phyloP scores from a whole-genome alignment of 2,888 invertebrate species.

The Lochmaea crataegi region DNA sequence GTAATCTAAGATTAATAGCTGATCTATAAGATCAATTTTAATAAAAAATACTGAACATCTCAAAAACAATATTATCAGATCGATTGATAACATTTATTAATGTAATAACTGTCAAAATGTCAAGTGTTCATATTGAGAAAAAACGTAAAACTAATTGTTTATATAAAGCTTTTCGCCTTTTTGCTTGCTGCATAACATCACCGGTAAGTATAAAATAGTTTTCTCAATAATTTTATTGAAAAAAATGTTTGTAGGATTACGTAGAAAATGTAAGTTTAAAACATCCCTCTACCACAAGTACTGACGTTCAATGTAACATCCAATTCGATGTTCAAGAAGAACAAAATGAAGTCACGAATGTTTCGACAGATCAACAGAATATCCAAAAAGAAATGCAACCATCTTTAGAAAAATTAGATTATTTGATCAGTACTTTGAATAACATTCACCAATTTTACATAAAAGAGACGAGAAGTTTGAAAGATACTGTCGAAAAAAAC shows the following conservation, averaged over 20 bases:
- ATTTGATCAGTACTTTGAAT: conserved; percentile 5
- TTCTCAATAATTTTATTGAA: background rate
- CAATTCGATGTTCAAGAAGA: background rate
- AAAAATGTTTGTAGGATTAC: background rate
- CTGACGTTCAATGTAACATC: background rate
- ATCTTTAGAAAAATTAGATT: conserved; percentile 5
- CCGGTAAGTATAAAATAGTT: conserved; percentile 5
- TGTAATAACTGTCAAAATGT: conserved; percentile 6
- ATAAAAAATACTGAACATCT: too few relatives aligned
- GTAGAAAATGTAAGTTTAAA: conserved; percentile 1
- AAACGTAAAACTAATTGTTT: conserved; percentile 6
- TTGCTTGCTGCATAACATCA: background rate
- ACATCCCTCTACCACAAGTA: background rate
- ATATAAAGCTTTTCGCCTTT: background rate
- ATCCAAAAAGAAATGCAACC: conserved; percentile 2
- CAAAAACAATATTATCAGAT: too few relatives aligned
- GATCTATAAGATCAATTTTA: too few relatives aligned
- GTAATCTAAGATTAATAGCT: too few relatives aligned
- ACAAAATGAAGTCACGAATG: background rate
- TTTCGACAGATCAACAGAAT: background rate
- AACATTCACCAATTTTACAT: background rate
- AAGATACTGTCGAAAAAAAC: background rate
- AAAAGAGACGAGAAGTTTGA: background rate
- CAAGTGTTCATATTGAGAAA: conserved; percentile 2
- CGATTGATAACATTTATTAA: too few relatives aligned